Percentiles rank a stretch among this genome's conserved stretches.
Conservation (phyloP, 2,113 vertebrate genomes). For the Cynopterus brachyotis region DNA sequence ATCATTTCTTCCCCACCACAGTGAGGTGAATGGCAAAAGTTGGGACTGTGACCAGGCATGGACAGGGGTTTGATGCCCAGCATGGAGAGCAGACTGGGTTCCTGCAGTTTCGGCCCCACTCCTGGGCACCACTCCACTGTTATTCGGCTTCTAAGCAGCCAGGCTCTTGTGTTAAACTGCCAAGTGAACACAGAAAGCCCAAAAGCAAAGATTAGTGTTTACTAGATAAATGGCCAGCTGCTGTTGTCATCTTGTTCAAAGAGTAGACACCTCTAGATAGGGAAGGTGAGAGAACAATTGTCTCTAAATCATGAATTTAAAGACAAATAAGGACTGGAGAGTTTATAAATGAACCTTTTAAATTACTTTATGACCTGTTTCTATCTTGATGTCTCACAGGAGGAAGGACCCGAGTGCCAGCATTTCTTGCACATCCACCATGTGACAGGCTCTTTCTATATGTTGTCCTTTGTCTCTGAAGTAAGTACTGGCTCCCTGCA, state of each 20-base stretch:
- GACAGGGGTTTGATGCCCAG: neutral
- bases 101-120: accelerated
- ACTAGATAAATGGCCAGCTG: neutral
- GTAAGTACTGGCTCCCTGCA: accelerated
- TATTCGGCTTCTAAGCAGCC: neutral
- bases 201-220: neutral
- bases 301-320: neutral
- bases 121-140: neutral
- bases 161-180: neutral
- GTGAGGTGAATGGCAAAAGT: accelerated
- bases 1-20: accelerated
- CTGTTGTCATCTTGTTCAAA: neutral
- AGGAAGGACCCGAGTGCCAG: accelerated
- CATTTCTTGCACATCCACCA: neutral
- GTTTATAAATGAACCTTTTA: neutral
- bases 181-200: neutral
- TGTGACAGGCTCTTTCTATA: accelerated
- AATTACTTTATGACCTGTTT: neutral
- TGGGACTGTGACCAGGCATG: neutral
- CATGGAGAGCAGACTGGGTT: neutral
- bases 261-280: neutral
- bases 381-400: neutral
- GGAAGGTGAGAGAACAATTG: neutral
- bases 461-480: neutral
- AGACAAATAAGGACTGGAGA: neutral